A percentile compares a stretch with the other conserved stretches of the same genome.
Evolutionary conservation across 2,113 vertebrate species (phyloP).

Genomic region (Myotis brandtii): DNA sequence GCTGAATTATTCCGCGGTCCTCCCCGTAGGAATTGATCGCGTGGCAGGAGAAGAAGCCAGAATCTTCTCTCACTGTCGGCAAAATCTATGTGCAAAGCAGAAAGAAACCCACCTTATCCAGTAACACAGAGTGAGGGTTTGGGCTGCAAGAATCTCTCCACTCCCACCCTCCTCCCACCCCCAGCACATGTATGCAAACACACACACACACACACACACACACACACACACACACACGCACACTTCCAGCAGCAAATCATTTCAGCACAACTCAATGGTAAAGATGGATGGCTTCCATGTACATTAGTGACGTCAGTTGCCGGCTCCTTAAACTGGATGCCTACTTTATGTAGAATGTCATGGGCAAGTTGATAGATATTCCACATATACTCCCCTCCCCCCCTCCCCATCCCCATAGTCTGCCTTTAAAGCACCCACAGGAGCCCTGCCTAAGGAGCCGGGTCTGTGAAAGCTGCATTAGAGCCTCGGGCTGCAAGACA

Average conservation of each 20-base stretch:
- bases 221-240: too few species aligned
- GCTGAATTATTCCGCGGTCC: constrained; percentile 98
- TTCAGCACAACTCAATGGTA: background rate
- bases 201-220: accelerated
- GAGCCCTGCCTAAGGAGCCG: background rate
- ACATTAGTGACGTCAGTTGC: background rate
- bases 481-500: background rate
- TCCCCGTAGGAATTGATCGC: constrained; percentile 99
- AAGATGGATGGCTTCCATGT: background rate
- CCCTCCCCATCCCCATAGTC: too few species aligned
- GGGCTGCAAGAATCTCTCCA: background rate
- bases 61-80: constrained; percentile 97
- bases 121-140: background rate
- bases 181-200: too few species aligned
- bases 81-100: constrained; percentile 90
- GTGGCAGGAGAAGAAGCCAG: constrained; percentile 99
- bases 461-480: background rate
- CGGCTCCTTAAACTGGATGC: background rate
- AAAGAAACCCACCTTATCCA: constrained; percentile 73
- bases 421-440: background rate
- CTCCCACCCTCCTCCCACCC: accelerated
- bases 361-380: accelerated
- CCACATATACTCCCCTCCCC: accelerated
- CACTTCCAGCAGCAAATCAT: background rate
- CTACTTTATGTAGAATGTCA: background rate